Conservation (phyloP, 2,797 vertebrate genomes). For the Lepus oiostolus region DNA sequence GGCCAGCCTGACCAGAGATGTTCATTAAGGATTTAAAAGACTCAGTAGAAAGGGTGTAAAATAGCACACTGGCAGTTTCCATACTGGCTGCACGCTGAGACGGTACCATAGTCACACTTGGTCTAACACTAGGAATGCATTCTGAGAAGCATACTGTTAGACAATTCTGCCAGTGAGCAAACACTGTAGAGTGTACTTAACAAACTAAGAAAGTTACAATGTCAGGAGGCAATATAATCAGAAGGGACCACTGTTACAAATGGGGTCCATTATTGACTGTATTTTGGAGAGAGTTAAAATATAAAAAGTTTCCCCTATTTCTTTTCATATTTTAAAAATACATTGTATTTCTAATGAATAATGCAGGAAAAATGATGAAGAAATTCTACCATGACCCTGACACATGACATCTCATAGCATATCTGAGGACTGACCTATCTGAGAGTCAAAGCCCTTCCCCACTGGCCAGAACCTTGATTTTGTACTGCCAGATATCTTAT, state of each 20-base stretch:
- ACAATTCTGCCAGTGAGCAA: no score
- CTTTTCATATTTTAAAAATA: constrained; percentile 7
- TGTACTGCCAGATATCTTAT: neutral
- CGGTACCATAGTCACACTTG: neutral
- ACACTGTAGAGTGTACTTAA: neutral
- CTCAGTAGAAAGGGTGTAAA: neutral
- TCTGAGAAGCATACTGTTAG: neutral
- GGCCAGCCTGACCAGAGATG: neutral
- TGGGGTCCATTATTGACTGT: neutral
- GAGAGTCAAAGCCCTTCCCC: neutral
- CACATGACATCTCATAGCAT: neutral
- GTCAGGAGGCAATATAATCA: neutral
- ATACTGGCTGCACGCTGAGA: neutral
- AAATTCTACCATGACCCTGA: neutral
- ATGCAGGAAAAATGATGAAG: neutral
- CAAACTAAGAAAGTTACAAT: neutral
- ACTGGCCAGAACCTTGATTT: neutral
- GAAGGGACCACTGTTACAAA: neutral
- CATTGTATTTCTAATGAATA: constrained; percentile 7
- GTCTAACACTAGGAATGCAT: neutral
- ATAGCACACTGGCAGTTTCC: neutral
- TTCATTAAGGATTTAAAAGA: constrained; percentile 32
- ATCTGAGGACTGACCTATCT: neutral
- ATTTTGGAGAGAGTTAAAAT: constrained; percentile 45
- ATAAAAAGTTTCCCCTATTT: neutral